phyloP scores from a whole-genome alignment of 2,113 vertebrate species.

The Okapia johnstoni region DNA sequence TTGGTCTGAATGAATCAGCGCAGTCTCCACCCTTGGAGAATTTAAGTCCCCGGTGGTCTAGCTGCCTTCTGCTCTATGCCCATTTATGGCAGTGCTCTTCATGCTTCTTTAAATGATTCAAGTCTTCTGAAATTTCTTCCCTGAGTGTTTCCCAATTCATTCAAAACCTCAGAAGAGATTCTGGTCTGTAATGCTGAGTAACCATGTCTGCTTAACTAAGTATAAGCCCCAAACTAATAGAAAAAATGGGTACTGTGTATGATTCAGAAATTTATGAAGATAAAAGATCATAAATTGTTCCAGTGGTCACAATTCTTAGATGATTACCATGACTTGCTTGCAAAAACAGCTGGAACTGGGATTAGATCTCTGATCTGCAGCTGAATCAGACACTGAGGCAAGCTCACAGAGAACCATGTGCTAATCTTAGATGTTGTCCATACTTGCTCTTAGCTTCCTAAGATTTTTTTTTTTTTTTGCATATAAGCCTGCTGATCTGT shows the following conservation, averaged over 20 bases:
- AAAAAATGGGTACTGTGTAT: not conserved
- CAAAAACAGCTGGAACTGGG: not conserved
- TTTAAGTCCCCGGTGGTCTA: slow-evolving; percentile 26
- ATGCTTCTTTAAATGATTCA: slow-evolving; percentile 28
- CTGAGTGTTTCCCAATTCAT: slow-evolving; percentile 16
- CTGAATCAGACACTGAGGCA: not conserved
- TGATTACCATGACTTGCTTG: not conserved
- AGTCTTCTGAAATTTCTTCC: slow-evolving; percentile 34
- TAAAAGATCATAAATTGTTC: not conserved
- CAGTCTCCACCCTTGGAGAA: not conserved
- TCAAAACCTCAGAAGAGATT: slow-evolving; percentile 50
- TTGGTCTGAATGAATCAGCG: slow-evolving; percentile 52
- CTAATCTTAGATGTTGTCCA: not conserved
- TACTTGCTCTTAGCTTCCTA: not conserved
- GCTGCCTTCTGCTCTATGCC: not conserved
- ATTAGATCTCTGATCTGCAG: not conserved
- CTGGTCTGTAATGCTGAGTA: slow-evolving; percentile 22
- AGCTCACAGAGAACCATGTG: not conserved
- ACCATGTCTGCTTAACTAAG: slow-evolving; percentile 26
- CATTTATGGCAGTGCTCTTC: slow-evolving; percentile 27
- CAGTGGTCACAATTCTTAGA: not conserved
- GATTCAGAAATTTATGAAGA: slow-evolving; percentile 8
- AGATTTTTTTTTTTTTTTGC: not conserved
- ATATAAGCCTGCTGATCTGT: not conserved
- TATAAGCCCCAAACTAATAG: not conserved